These are phyloP conservation scores for Gymnocephalus cernua DNA, from an alignment of 2,113 vertebrate species.

Conservation along the genomic window DNA sequence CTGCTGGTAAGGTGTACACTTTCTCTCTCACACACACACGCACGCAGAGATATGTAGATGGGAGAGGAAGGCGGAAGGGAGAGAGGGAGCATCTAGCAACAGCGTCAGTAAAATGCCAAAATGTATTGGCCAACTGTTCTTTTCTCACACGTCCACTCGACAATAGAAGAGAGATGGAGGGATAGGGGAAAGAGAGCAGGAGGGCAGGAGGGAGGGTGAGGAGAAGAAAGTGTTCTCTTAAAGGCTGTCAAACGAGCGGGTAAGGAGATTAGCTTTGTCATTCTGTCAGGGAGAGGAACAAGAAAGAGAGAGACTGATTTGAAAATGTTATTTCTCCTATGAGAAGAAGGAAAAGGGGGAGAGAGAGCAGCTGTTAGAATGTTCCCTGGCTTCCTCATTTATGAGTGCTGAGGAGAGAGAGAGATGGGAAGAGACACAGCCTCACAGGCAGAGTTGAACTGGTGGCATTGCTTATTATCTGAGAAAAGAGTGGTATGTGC, in stretches of 20 bases:
- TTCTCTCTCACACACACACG: background rate
- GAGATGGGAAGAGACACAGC: slow-evolving; percentile 21
- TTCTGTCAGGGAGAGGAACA: slow-evolving; percentile 57
- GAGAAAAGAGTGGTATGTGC: slow-evolving; percentile 13
- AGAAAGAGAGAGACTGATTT: slow-evolving; percentile 62
- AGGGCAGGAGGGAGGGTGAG: background rate
- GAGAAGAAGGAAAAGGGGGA: slow-evolving; percentile 48
- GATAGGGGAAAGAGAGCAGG: slow-evolving; percentile 11
- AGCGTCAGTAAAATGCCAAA: slow-evolving; percentile 50
- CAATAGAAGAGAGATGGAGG: slow-evolving; percentile 47
- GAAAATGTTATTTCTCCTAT: slow-evolving; percentile 65
- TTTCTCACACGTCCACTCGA: slow-evolving; percentile 49
- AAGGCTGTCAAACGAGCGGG: slow-evolving; percentile 63
- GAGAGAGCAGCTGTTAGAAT: slow-evolving; percentile 32
- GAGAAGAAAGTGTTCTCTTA: slow-evolving; percentile 51
- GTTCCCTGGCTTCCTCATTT: slow-evolving; percentile 39
- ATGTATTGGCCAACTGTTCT: slow-evolving; percentile 41
- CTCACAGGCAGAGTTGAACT: slow-evolving; percentile 36
- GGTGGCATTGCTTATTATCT: slow-evolving; percentile 52
- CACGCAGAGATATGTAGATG: slow-evolving; percentile 19
- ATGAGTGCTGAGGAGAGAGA: slow-evolving; percentile 26
- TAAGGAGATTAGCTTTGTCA: slow-evolving; percentile 74
- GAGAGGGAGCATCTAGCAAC: slow-evolving; percentile 17
- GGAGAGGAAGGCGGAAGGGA: slow-evolving; percentile 4
- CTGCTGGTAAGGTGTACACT: slow-evolving; percentile 86